Conservation (phyloP, 2,888 invertebrate genomes). For the Stenodera caucasica region DNA sequence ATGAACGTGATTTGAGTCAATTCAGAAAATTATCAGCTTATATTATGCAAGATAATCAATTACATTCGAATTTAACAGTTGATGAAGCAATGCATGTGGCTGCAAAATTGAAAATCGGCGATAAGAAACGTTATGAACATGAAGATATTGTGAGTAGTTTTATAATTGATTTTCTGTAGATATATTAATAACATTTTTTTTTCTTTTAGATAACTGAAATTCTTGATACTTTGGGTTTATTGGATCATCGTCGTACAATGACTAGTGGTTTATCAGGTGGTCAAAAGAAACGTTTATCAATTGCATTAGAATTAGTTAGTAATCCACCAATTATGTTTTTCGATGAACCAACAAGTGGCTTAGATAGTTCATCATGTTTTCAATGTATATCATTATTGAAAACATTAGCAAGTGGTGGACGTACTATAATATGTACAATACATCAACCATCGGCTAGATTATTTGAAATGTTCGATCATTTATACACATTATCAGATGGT, state of each 20-base stretch:
- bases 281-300: conserved; percentile 92
- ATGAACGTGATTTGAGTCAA: conserved; percentile 78
- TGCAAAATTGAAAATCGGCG: conserved; percentile 84
- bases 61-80: conserved; percentile 89
- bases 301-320: conserved; percentile 91
- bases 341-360: conserved; percentile 94
- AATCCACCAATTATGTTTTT: conserved; percentile 98
- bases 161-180: not conserved
- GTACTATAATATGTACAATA: conserved; percentile 94
- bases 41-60: conserved; percentile 95
- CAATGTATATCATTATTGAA: conserved; percentile 90
- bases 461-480: conserved; percentile 95
- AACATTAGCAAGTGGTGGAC: conserved; percentile 80
- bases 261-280: conserved; percentile 78
- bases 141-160: conserved; percentile 75
- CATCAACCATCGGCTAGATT: conserved; percentile 96
- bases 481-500: conserved; percentile 92
- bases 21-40: conserved; percentile 94
- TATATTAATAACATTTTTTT: not conserved
- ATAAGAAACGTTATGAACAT: conserved; percentile 70
- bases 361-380: conserved; percentile 94
- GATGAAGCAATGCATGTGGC: conserved; percentile 94
- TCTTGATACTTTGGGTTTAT: conserved; percentile 82
- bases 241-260: conserved; percentile 63
- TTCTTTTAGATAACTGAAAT: conserved; percentile 82